Percentiles rank a stretch among this genome's conserved stretches.
phyloP scores from a whole-genome alignment of 2,888 invertebrate species.

The Cheilosia vulpina region DNA sequence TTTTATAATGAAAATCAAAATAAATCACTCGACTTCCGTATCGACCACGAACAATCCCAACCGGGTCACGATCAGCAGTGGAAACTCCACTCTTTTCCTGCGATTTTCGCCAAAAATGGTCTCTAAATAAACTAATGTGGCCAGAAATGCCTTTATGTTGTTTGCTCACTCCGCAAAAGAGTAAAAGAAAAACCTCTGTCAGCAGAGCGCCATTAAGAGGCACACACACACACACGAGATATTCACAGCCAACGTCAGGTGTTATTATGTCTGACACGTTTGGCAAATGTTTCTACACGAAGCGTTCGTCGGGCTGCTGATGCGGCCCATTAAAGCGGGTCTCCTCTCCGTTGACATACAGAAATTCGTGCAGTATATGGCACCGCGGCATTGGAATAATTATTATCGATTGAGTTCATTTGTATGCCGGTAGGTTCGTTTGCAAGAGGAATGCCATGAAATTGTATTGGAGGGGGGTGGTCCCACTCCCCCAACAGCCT shows the following conservation, averaged over 20 bases:
- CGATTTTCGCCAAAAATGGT: slow-evolving; percentile 19
- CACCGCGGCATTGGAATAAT: slow-evolving; percentile 54
- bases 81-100: not conserved
- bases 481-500: not conserved
- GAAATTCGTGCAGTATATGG: slow-evolving; percentile 21
- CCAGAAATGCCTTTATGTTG: slow-evolving; percentile 20
- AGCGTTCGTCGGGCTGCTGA: slow-evolving; percentile 41
- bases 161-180: not conserved
- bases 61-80: slow-evolving; percentile 21
- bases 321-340: slow-evolving; percentile 54
- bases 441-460: slow-evolving; percentile 22
- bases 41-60: not conserved
- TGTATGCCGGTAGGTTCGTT: slow-evolving; percentile 64
- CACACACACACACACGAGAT: slow-evolving; percentile 9
- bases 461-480: slow-evolving; percentile 12
- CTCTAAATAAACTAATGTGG: slow-evolving; percentile 18
- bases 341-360: slow-evolving; percentile 39
- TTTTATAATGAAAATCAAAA: slow-evolving; percentile 9
- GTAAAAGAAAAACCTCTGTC: slow-evolving; percentile 36
- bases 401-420: slow-evolving; percentile 71
- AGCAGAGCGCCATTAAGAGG: slow-evolving; percentile 46
- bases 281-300: slow-evolving; percentile 71
- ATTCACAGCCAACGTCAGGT: slow-evolving; percentile 49
- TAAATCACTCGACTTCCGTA: not conserved
- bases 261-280: slow-evolving; percentile 73